Conservation (phyloP, 2,113 vertebrate genomes). For the Scolopax mira region DNA sequence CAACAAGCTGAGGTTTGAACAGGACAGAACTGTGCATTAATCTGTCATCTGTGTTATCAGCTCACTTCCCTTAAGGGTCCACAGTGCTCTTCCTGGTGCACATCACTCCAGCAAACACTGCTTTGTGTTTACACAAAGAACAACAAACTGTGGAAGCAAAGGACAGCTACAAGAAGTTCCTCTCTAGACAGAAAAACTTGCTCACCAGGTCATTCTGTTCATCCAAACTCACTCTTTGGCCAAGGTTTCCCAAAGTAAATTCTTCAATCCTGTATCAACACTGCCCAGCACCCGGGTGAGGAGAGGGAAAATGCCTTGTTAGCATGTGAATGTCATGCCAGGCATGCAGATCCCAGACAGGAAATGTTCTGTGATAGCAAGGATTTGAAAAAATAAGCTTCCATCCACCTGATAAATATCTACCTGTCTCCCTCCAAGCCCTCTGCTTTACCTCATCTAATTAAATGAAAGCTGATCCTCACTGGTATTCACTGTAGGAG, state of each 20-base stretch:
- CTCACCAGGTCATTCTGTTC: background rate
- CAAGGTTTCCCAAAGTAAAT: background rate
- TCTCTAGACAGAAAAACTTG: background rate
- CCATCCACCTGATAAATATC: constrained; percentile 9
- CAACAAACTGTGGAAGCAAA: background rate
- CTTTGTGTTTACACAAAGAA: background rate
- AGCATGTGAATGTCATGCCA: background rate
- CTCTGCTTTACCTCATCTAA: constrained; percentile 33
- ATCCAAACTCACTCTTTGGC: background rate
- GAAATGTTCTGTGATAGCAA: background rate
- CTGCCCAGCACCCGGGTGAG: background rate
- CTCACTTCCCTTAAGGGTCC: background rate
- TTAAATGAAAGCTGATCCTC: constrained; percentile 46
- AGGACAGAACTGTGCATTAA: background rate
- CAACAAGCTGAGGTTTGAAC: background rate
- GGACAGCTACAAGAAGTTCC: background rate
- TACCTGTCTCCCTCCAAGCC: background rate
- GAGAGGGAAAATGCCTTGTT: background rate
- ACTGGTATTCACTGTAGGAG: background rate
- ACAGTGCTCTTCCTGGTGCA: background rate
- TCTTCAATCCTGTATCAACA: background rate
- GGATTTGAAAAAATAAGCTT: constrained; percentile 40
- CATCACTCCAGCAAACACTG: background rate
- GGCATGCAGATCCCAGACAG: background rate
- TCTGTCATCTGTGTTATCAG: background rate